These are phyloP conservation scores for Chondrilla cf. caribensis DNA, from an alignment of 37 sponge, comb jelly and placozoan species.

Conservation along the genomic window DNA sequence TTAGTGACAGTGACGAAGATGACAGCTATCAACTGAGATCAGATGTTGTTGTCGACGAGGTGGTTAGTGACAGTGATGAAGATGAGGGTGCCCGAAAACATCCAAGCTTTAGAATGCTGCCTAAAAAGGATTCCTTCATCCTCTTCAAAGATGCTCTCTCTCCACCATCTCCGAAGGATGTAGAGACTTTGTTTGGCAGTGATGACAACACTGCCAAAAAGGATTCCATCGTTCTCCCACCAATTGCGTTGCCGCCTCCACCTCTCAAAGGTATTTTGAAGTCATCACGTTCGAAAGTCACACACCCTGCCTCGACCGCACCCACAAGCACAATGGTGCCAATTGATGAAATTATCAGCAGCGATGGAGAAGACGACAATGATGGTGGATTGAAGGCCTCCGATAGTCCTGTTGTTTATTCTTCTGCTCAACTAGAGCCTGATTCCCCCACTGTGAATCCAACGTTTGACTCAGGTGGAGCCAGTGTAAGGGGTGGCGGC, in stretches of 20 bases:
- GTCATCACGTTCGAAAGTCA: background rate
- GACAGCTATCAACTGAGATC: background rate
- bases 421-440: background rate
- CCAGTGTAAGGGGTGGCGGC: no score
- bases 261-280: slow-evolving; percentile 2
- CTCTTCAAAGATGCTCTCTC: no score
- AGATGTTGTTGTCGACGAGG: background rate
- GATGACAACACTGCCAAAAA: background rate
- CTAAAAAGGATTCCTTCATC: no score
- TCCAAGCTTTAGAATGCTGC: no score
- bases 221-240: background rate
- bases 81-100: background rate
- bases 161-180: background rate
- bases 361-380: background rate
- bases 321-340: background rate
- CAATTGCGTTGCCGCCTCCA: background rate
- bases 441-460: background rate
- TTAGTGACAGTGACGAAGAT: background rate
- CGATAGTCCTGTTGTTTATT: background rate
- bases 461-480: no score
- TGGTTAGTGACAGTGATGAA: background rate
- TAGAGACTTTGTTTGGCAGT: background rate
- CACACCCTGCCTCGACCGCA: no score
- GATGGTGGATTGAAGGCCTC: background rate
- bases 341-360: background rate